Evolutionary conservation across 2,797 vertebrate genomes (phyloP).

Genomic region (Momotus momota): DNA sequence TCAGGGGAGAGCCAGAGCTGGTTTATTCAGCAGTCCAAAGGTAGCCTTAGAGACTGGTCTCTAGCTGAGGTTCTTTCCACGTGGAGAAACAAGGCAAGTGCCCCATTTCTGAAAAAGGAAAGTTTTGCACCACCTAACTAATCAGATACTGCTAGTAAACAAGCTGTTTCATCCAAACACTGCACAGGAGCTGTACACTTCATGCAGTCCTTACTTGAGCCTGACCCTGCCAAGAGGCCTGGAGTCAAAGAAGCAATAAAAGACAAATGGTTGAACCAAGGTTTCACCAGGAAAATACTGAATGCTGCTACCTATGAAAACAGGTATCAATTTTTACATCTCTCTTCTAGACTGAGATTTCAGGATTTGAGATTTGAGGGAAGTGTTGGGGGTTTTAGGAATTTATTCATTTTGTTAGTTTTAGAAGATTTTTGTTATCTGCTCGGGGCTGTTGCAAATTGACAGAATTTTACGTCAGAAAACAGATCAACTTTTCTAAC

Average conservation of each 20-base stretch:
- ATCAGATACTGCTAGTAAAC: background rate
- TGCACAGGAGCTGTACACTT: slow-evolving; percentile 81
- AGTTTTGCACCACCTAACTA: background rate
- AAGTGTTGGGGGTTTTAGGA: background rate
- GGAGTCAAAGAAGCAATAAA: slow-evolving; percentile 84
- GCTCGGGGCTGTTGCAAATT: background rate
- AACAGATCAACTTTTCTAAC: background rate
- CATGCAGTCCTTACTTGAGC: slow-evolving; percentile 85
- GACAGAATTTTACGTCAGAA: slow-evolving; percentile 29
- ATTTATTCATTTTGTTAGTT: background rate
- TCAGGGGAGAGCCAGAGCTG: background rate
- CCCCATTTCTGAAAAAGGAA: background rate
- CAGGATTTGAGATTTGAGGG: background rate
- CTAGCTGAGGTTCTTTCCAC: background rate
- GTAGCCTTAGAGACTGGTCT: background rate
- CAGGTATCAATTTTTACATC: slow-evolving; percentile 72
- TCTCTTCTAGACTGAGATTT: background rate
- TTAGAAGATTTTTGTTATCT: background rate
- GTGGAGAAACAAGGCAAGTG: background rate
- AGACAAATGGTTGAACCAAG: slow-evolving; percentile 85
- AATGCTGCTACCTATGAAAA: slow-evolving; percentile 76
- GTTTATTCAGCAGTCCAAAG: background rate
- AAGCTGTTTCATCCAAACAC: background rate
- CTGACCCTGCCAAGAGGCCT: slow-evolving; percentile 83
- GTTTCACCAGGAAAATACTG: slow-evolving; percentile 79